Conservation (phyloP, 2,888 invertebrate species). For the Zygogramma bicolorata region DNA sequence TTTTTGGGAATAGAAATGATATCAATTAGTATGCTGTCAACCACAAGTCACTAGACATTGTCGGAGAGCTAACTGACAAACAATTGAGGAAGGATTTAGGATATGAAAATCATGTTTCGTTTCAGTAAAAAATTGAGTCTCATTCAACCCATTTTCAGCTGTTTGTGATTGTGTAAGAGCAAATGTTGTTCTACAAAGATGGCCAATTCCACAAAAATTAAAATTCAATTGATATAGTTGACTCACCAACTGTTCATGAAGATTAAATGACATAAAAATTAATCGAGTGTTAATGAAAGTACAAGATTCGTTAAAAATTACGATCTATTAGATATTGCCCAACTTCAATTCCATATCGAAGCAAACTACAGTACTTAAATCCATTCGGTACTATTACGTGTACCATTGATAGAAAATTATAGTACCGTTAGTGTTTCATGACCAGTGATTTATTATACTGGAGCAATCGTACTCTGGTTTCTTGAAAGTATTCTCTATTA, state of each 20-base stretch:
- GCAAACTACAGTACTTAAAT: neutral
- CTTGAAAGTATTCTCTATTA: neutral
- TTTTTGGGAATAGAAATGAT: too few species aligned
- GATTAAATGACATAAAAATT: neutral
- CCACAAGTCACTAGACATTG: too few species aligned
- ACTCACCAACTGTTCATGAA: neutral
- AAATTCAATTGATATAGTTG: too few species aligned
- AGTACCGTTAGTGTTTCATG: neutral
- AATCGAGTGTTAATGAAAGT: neutral
- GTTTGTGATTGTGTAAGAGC: too few species aligned
- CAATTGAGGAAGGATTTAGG: too few species aligned
- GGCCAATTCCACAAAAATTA: too few species aligned
- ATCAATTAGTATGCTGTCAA: too few species aligned
- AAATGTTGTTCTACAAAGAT: too few species aligned
- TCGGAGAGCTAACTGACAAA: too few species aligned
- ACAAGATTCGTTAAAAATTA: neutral
- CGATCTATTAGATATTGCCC: neutral
- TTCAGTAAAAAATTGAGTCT: too few species aligned
- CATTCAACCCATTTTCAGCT: too few species aligned
- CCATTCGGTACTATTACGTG: slow-evolving; percentile 3
- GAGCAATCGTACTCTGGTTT: neutral
- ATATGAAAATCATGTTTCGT: too few species aligned
- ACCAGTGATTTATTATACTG: neutral
- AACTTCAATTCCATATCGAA: neutral
- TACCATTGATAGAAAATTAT: neutral